Base-by-base conservation (phyloP, 2,888 invertebrate genomes). In the Phortica magna region DNA sequence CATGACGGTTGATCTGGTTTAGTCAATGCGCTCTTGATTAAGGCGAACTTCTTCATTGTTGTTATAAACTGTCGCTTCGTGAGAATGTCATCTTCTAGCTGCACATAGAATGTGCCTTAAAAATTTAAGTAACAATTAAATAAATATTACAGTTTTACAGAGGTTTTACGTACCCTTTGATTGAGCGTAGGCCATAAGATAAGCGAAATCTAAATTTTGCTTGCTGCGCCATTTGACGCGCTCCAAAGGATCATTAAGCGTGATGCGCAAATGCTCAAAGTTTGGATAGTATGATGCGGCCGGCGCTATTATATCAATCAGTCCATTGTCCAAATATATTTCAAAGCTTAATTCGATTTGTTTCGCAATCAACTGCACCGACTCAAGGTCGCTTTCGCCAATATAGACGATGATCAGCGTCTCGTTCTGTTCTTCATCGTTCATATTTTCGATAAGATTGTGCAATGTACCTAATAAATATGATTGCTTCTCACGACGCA, bases 81-180 rank as follows among this genome's bases (percentile, higher is more conserved):
- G 48, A 98, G 93, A 73, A 99, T 96, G 89, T 99, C 98, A 89
- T 99, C 98, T 92, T 99, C 98, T 9, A 99, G 93, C 94, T 98
- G 96, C 19, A 98, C 94, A 90, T 98, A 99, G 91, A 96, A 98
- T 0, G 95, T 95, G 57, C 90, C 84, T 84, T 65, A 9, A 73
- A 68, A 3, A 3, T 2, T 19, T 0, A 61, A 22, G 2, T 9
- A 7, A 3, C 3, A 22, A 61, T 17, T 19, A 61, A 72, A 12
- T 55, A 10, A 9, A n/a, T 17, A 12, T 17, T 19, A 53, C 0
- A 48, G 19, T 43, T 12, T 4, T 22, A 39, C 65, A 39, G 5
- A 2, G 42, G 6, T 14, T 7, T 2, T 14, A 57, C 59, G 12
- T 73, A 77, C 96, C 98, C 90, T 96, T 96, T 0, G 96, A 94